Evolutionary conservation across 1,140 invertebrate genomes (phyloP), one percentile per base, ranked within the genome.

Genomic region (Listronotus oregonensis): DNA sequence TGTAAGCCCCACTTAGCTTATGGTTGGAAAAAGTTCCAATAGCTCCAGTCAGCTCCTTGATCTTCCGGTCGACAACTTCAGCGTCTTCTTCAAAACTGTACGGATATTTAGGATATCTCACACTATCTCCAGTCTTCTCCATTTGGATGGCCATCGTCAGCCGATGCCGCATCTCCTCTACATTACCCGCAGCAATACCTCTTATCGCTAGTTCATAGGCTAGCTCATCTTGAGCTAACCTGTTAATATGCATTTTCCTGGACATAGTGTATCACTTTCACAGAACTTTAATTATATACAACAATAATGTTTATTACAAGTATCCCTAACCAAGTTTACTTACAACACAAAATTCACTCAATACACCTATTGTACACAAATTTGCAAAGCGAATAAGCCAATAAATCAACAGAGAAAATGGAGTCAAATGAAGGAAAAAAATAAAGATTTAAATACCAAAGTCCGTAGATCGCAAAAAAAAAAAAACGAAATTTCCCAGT

Each of bases 121-220:
- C 15, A 31, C 64, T 66, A 14, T 66, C 58, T n/a, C 64, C 64
- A 54, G 8, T 15, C 39, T 40, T 43, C 42, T 62, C 64, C 32
- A 62, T 12, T 27, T 66, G 46, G 6, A 15, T 21, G 5, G 64
- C 64, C 11, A 54, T 9, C 6, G 64, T 7, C 40, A 66, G 39
- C 21, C 40, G 14, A 43, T 11, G 12, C 8, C 59, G 34, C 58
- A 66, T 66, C 32, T 66, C 47, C n/a, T 66, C 64, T 6, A 42
- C 34, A 11, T 8, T 62, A 7, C 58, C 64, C 0, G 21, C 7
- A 37, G 47, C 59, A n/a, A 66, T 54, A 34, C 58, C 64, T 1
- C 39, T 9, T n/a, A 40, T n/a, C 6, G 64, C 27, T 14, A 62
- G 34, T 34, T 66, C 58, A 54, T 66, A 66, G 8, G 12, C 6